Percentiles rank a stretch among this genome's conserved stretches.
Conservation (phyloP, 2,113 vertebrate genomes). For the Solea solea region DNA sequence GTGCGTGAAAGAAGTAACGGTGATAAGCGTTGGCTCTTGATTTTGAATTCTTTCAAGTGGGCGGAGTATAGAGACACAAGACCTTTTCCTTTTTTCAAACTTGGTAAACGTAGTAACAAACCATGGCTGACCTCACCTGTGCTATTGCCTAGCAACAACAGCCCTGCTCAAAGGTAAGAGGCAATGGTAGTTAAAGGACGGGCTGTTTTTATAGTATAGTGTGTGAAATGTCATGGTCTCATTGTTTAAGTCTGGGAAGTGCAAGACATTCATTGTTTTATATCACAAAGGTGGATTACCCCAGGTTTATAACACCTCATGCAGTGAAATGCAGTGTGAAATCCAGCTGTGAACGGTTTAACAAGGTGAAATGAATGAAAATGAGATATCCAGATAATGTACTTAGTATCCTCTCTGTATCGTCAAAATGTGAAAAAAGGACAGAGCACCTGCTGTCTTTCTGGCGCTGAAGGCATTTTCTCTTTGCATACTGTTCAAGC, state of each 20-base stretch:
- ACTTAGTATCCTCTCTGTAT: not conserved
- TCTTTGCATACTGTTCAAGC: too few species aligned
- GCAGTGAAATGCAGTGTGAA: not conserved
- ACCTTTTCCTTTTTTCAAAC: not conserved
- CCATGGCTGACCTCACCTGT: constrained; percentile 35
- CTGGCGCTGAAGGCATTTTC: not conserved
- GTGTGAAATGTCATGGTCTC: constrained; percentile 11
- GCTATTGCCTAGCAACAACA: constrained; percentile 28
- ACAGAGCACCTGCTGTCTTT: not conserved
- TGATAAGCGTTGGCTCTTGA: too few species aligned
- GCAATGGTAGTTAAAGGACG: not conserved
- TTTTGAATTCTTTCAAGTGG: too few species aligned
- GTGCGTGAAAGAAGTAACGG: not conserved
- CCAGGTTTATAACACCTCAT: constrained; percentile 14
- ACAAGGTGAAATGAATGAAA: not conserved
- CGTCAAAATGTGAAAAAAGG: not conserved
- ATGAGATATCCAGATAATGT: constrained; percentile 10
- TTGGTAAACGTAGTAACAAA: not conserved
- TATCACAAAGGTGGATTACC: constrained; percentile 6
- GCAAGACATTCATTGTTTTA: constrained; percentile 4
- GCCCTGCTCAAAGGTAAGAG: constrained; percentile 48
- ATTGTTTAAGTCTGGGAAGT: constrained; percentile 6
- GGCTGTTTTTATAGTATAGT: not conserved
- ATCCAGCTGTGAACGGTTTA: not conserved
- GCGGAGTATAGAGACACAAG: too few species aligned